Evolutionary conservation across 2,888 invertebrate genomes (phyloP).

Genomic region (Dolichomitus sp.): DNA sequence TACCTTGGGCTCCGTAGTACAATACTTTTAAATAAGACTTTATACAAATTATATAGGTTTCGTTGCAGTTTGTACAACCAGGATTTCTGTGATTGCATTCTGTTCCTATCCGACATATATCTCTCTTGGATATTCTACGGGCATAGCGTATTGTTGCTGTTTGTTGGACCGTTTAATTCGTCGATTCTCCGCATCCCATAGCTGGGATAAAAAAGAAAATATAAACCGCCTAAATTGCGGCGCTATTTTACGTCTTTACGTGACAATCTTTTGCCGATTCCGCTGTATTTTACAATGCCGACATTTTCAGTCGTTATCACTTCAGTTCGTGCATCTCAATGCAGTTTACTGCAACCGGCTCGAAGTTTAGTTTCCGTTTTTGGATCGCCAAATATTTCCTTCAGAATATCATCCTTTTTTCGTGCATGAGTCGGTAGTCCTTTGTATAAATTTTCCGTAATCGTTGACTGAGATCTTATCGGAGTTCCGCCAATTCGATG

Average conservation of each 20-base stretch:
- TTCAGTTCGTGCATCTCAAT: conserved; percentile 63
- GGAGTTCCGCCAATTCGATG: conserved; percentile 65
- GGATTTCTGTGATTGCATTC: conserved; percentile 44
- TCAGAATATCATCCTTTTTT: conserved; percentile 80
- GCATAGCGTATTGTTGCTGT: conserved; percentile 28
- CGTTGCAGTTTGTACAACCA: conserved; percentile 57
- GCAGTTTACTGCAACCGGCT: conserved; percentile 76
- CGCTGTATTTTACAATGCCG: conserved; percentile 26
- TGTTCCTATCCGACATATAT: neutral
- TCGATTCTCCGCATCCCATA: neutral
- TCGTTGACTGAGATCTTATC: conserved; percentile 74
- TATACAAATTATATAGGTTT: conserved; percentile 55
- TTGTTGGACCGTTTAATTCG: neutral
- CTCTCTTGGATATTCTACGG: neutral
- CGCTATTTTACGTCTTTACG: neutral
- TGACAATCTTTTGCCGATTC: neutral
- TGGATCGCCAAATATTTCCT: conserved; percentile 77
- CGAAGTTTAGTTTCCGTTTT: conserved; percentile 76
- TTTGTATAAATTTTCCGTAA: conserved; percentile 82
- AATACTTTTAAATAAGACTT: conserved; percentile 58
- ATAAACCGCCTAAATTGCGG: conserved; percentile 11
- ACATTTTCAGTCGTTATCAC: conserved; percentile 22
- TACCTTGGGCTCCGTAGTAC: conserved; percentile 36
- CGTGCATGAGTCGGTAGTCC: conserved; percentile 80
- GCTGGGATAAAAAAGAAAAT: neutral